Conservation (phyloP, 2,797 vertebrate species). For the Kryptopterus vitreolus region DNA sequence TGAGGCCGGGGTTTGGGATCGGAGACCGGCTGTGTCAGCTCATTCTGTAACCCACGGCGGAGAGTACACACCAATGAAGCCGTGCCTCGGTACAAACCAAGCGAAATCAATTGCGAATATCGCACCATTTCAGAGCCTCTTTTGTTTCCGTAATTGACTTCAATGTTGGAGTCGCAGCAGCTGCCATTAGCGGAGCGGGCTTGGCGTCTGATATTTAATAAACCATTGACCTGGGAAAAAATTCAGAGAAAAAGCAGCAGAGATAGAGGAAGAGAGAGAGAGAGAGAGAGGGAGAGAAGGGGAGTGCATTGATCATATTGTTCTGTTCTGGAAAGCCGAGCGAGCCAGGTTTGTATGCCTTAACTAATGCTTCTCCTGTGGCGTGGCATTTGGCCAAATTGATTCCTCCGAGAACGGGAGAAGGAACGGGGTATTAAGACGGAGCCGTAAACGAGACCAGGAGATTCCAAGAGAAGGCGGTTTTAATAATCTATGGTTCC, state of each 20-base stretch:
- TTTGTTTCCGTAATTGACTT: slow-evolving; percentile 59
- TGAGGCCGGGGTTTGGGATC: background rate
- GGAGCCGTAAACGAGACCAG: slow-evolving; percentile 32
- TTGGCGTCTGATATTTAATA: slow-evolving; percentile 46
- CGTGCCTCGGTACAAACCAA: background rate
- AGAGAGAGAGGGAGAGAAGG: slow-evolving; percentile 25
- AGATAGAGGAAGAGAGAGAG: slow-evolving; percentile 26
- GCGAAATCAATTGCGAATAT: slow-evolving; percentile 44
- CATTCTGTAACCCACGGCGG: background rate
- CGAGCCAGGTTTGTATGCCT: slow-evolving; percentile 33
- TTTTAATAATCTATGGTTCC: slow-evolving; percentile 48
- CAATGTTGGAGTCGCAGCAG: slow-evolving; percentile 25
- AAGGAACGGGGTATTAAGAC: slow-evolving; percentile 49
- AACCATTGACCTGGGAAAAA: slow-evolving; percentile 43
- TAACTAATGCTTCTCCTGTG: slow-evolving; percentile 49
- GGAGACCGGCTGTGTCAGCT: slow-evolving; percentile 12
- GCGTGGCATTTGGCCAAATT: slow-evolving; percentile 56
- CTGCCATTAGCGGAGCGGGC: slow-evolving; percentile 38
- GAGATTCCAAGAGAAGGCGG: slow-evolving; percentile 36
- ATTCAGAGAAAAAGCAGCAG: slow-evolving; percentile 28
- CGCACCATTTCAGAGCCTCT: slow-evolving; percentile 40
- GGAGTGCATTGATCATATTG: slow-evolving; percentile 45
- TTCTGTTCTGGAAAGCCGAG: slow-evolving; percentile 7
- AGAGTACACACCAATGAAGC: slow-evolving; percentile 28
- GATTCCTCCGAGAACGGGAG: slow-evolving; percentile 31